Evolutionary conservation across 2,888 invertebrate species (phyloP), one percentile per base, ranked within the genome.

Genomic region (Drosophila fungiperda): DNA sequence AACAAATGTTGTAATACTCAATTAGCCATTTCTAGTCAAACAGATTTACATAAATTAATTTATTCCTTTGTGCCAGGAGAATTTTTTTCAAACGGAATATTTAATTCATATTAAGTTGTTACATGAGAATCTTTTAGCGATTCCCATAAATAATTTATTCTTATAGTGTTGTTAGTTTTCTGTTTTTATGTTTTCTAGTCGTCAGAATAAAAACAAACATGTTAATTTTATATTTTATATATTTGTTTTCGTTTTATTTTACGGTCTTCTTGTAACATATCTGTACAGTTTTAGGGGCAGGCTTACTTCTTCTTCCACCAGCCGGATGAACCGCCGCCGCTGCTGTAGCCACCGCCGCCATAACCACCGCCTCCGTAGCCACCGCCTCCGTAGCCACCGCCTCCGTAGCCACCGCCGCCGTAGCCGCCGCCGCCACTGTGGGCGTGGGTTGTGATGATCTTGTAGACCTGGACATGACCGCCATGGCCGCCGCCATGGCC

Each of bases 301-400:
- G 72, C n/a, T 76, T 77, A 87, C 55, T 87, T 89, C 68, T 88
- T 87, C 70, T 88, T 87, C 89, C 86, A 86, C 86, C 86, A 86
- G 55, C 85, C 85, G 65, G 84, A 87, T 57, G 61, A 52, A 23
- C 63, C 60, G 26, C 63, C 60, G 26, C 57, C 53, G 23, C 67
- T 58, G 35, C 35, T 12, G 35, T 35, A 35, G 12, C 35, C 33
- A 2, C 36, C 36, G n/a, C 40, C 38, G 2, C 75, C 64, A 11
- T 66, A 48, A 5, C 74, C 66, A 17, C 20, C 20, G 20, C 42
- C 42, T 0, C 40, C 40, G 1, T 38, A 67, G 0, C 53, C 55
- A 26, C 76, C 70, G 38, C 76, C 76, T 2, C 60, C 57, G 3
- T 75, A 61, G 2, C 69, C 64, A 1, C 67, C 63, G 33, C 76